Base-by-base conservation (phyloP, 2,888 invertebrate species). In the Lasius platythorax region DNA sequence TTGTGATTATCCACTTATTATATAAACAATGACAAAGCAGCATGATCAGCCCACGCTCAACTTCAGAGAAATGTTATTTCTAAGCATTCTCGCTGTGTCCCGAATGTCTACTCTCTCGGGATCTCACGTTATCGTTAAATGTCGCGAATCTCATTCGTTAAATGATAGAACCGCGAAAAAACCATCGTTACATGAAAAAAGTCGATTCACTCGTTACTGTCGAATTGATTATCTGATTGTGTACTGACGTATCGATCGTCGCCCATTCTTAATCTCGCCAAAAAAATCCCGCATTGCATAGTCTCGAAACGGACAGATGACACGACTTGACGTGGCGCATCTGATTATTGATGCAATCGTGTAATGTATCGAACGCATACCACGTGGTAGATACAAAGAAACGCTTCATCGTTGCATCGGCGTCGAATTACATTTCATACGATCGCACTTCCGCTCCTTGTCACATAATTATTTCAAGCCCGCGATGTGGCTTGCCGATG, bases 391-490 rank as follows among this genome's bases (percentile, higher is more conserved):
- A 78, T 53, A 82, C 82, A 82, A 82, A 78, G 82, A 43, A 43
- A 30, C 64, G 79, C 33, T 76, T 82, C 82, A 82, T 82, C 82
- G 63, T 66, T 50, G 78, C 64, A 64, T 82, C 82, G 30, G 79
- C 64, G 23, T 82, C 30, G 53, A 40, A 23, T 82, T 78, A 76
- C 82, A 56, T 78, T 64, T 64, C 50, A 3, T 40, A 43, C n/a
- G 64, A 74, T 78, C 30, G 64, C 66, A 78, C 82, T 73, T 81
- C 79, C 79, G 79, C 61, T 61, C 37, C 74, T 81, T 63, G 79
- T 81, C 79, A 28, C 46, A 18, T 73, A 63, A 81, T 81, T 74
- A 74, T 61, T 73, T 61, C 73, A 23, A 58, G 46, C 43, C 23
- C 61, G 61, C 79, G 46, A 37, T n/a, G 61, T 12, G 43, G 15